Conservation (phyloP, 2,888 invertebrate species). For the Conus canariensis region DNA sequence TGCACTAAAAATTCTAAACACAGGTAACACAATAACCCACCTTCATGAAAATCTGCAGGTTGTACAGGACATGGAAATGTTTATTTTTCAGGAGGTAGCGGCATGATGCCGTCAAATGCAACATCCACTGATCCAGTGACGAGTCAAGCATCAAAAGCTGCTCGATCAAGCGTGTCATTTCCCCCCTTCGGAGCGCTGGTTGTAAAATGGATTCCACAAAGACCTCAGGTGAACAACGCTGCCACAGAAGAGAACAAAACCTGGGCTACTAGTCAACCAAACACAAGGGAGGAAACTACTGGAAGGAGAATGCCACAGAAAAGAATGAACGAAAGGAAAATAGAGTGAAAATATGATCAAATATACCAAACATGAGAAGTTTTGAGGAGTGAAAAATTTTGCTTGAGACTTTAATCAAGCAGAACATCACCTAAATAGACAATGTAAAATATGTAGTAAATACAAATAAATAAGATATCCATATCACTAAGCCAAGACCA, state of each 20-base stretch:
- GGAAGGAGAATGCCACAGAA: not conserved
- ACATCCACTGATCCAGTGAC: constrained; percentile 71
- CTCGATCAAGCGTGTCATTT: constrained; percentile 71
- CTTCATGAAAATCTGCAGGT: constrained; percentile 79
- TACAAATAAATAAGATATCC: no score
- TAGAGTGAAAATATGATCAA: not conserved
- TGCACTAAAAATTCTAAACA: no score
- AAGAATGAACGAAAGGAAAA: not conserved
- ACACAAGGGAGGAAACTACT: not conserved
- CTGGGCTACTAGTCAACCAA: not conserved
- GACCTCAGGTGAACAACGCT: constrained; percentile 75
- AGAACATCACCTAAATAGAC: no score
- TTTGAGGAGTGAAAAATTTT: no score
- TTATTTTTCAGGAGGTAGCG: constrained; percentile 73
- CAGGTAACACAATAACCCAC: constrained; percentile 53
- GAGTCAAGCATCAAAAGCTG: constrained; percentile 75
- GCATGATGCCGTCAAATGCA: constrained; percentile 75
- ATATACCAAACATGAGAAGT: not conserved
- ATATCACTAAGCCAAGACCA: no score
- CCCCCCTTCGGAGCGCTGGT: constrained; percentile 72
- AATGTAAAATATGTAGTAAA: no score
- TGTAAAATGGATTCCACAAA: constrained; percentile 76
- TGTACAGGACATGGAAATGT: constrained; percentile 74
- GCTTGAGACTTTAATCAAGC: no score
- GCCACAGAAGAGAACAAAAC: constrained; percentile 27